Evolutionary conservation across 2,113 vertebrate genomes (phyloP).

Genomic region (Mustela nigripes): DNA sequence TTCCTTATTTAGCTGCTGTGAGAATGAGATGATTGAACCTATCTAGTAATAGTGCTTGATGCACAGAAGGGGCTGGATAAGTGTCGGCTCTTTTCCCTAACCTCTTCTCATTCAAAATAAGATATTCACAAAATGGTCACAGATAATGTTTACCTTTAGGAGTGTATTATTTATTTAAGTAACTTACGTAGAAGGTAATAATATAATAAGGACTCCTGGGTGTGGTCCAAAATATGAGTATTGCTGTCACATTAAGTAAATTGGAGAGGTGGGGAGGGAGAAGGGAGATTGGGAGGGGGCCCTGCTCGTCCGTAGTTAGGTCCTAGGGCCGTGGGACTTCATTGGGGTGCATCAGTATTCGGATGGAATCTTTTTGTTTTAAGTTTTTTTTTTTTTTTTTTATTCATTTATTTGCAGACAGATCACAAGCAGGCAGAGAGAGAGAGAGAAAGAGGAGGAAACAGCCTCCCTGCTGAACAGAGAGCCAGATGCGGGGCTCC

Average conservation of each 20-base stretch:
- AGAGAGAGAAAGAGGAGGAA: no score
- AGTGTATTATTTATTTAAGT: not conserved
- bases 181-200: not conserved
- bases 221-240: not conserved
- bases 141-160: not conserved
- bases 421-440: no score
- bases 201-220: not conserved
- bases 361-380: not conserved
- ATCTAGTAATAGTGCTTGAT: not conserved
- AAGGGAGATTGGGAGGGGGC: not conserved
- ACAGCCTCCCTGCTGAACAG: no score
- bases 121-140: slow-evolving; percentile 13
- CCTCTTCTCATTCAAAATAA: not conserved
- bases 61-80: not conserved
- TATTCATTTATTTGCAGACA: no score
- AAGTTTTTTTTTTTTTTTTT: no score
- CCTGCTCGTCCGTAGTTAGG: no score
- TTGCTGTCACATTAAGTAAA: not conserved
- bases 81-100: not conserved
- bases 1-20: not conserved
- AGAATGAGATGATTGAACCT: slow-evolving; percentile 21
- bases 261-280: not conserved
- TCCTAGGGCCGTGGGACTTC: not conserved
- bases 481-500: no score
- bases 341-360: not conserved